A percentile compares a stretch with the other conserved stretches of the same genome.
These are phyloP conservation scores for Zaprionus gabonicus DNA, from an alignment of 1,140 invertebrate species.

Conservation along the genomic window DNA sequence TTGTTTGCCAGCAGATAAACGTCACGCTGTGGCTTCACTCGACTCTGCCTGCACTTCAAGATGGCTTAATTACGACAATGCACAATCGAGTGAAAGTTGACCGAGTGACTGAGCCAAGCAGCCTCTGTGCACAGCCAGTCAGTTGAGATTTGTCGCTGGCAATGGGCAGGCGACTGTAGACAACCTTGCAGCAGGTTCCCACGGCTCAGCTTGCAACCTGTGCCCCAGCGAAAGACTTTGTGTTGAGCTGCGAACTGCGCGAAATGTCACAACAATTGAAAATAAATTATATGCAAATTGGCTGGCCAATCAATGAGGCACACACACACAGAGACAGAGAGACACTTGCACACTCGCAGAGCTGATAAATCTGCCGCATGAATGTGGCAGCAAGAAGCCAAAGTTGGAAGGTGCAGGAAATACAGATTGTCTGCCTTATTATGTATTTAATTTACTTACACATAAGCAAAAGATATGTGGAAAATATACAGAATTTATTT, in stretches of 20 bases:
- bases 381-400: constrained; percentile 36
- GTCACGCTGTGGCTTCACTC: not conserved
- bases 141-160: constrained; percentile 3
- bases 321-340: constrained; percentile 5
- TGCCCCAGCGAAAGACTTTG: constrained; percentile 10
- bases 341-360: constrained; percentile 1
- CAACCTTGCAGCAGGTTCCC: constrained; percentile 53
- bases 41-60: constrained; percentile 41
- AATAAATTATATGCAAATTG: constrained; percentile 83
- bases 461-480: too few species aligned
- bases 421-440: constrained; percentile 1
- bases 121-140: too few species aligned
- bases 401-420: not conserved
- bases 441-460: not conserved
- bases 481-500: too few species aligned
- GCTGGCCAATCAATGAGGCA: constrained; percentile 57
- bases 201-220: constrained; percentile 66
- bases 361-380: constrained; percentile 47
- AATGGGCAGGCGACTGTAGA: constrained; percentile 6
- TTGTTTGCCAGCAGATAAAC: constrained; percentile 66
- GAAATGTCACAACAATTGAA: constrained; percentile 81
- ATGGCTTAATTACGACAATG: constrained; percentile 74
- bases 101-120: constrained; percentile 32
- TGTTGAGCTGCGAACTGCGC: constrained; percentile 20
- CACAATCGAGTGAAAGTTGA: constrained; percentile 66